phyloP scores from a whole-genome alignment of 1,140 invertebrate species.

The Drosophila jambulina region DNA sequence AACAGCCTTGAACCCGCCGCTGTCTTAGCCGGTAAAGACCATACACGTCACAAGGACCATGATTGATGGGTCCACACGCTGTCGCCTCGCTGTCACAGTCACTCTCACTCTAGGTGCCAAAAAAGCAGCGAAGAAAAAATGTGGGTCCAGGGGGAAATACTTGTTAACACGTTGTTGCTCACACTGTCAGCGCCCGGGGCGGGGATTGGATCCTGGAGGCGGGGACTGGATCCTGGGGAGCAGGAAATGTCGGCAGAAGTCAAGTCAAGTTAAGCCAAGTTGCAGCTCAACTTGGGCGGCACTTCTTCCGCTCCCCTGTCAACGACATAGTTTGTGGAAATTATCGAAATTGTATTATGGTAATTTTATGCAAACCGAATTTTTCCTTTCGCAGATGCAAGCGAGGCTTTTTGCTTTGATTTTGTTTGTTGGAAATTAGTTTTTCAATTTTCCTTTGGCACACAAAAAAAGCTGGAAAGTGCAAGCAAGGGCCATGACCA shows the following conservation, averaged over 20 bases:
- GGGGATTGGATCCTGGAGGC: not conserved
- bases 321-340: slow-evolving; percentile 54
- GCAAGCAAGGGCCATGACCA: slow-evolving; percentile 43
- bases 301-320: slow-evolving; percentile 16
- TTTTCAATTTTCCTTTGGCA: slow-evolving; percentile 65
- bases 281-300: slow-evolving; percentile 34
- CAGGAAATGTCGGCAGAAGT: slow-evolving; percentile 31
- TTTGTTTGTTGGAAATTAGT: slow-evolving; percentile 72
- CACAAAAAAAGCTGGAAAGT: slow-evolving; percentile 11
- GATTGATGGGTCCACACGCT: slow-evolving; percentile 38
- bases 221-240: not conserved
- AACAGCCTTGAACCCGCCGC: slow-evolving; percentile 32
- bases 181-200: not conserved
- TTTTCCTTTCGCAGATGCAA: slow-evolving; percentile 53
- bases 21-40: slow-evolving; percentile 25
- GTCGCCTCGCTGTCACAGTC: slow-evolving; percentile 19
- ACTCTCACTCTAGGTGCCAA: slow-evolving; percentile 36
- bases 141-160: slow-evolving; percentile 38
- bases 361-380: slow-evolving; percentile 70
- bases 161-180: slow-evolving; percentile 54
- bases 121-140: slow-evolving; percentile 11
- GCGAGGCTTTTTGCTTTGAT: slow-evolving; percentile 52
- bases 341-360: slow-evolving; percentile 79
- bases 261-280: slow-evolving; percentile 45
- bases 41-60: slow-evolving; percentile 37